These are phyloP conservation scores for Cochlearius cochlearius DNA, from an alignment of 2,113 vertebrate species.

Conservation along the genomic window DNA sequence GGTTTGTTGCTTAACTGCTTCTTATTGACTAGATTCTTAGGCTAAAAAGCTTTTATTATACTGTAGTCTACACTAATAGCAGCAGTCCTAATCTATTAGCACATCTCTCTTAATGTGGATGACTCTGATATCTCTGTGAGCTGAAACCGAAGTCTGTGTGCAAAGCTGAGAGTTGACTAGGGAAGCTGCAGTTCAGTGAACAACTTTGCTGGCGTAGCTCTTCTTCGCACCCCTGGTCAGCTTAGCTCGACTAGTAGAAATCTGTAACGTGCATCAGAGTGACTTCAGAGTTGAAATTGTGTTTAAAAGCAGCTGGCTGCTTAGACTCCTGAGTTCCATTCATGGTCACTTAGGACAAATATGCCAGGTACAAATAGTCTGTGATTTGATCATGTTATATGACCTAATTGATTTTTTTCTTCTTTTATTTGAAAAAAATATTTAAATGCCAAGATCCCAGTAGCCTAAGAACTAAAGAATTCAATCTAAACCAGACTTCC, in stretches of 20 bases:
- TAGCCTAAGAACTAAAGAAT: not conserved
- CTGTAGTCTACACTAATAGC: rapidly evolving
- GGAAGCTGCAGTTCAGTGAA: not conserved
- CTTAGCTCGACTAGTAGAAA: not conserved
- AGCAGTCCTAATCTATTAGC: not conserved
- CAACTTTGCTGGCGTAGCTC: not conserved
- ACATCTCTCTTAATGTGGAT: not conserved
- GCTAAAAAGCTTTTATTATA: not conserved
- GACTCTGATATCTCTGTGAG: not conserved
- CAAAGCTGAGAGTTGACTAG: not conserved
- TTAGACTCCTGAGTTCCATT: not conserved
- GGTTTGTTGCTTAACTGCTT: slow-evolving; percentile 68
- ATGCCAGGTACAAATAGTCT: not conserved
- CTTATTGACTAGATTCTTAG: not conserved
- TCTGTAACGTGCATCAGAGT: not conserved
- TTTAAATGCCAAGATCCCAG: not conserved
- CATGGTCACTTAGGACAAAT: rapidly evolving
- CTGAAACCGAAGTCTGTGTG: rapidly evolving
- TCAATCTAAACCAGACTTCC: not conserved
- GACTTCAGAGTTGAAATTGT: not conserved
- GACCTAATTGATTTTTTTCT: not conserved
- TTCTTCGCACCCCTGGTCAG: not conserved
- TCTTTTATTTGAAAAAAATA: not conserved
- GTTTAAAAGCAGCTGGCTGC: not conserved
- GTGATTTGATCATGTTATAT: not conserved